phyloP scores from a whole-genome alignment of 2,888 invertebrate genomes.

The Atherix ibis region DNA sequence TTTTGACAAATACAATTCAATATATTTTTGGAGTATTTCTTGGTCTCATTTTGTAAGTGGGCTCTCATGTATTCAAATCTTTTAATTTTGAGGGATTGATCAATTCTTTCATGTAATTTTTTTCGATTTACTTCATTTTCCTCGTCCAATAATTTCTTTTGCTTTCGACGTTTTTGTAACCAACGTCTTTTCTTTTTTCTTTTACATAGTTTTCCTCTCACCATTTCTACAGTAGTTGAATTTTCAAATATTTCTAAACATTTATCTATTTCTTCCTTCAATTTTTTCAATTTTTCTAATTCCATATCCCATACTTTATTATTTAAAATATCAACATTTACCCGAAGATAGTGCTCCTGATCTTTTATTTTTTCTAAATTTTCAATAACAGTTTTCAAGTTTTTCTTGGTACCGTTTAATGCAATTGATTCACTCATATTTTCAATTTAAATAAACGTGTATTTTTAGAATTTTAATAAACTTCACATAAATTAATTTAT shows the following conservation, averaged over 20 bases:
- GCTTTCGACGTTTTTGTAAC: background rate
- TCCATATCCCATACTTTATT: no score
- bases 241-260: background rate
- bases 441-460: no score
- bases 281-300: no score
- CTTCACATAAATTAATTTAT: no score
- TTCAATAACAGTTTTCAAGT: no score
- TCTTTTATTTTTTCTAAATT: no score
- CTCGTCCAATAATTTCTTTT: no score
- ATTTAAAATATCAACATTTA: no score
- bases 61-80: slow-evolving; percentile 45
- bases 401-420: no score
- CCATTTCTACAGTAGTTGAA: background rate
- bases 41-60: slow-evolving; percentile 44
- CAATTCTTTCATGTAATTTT: slow-evolving; percentile 43
- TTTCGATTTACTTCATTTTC: slow-evolving; percentile 19
- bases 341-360: no score
- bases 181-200: background rate
- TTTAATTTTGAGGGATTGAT: slow-evolving; percentile 49
- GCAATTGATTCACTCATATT: no score
- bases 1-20: slow-evolving; percentile 54
- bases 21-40: slow-evolving; percentile 52
- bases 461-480: no score
- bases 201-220: background rate
- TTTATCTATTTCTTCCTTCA: background rate